These are phyloP conservation scores for Caenorhabditis briggsae DNA, from an alignment of 1,140 invertebrate genomes.

Conservation along the genomic window DNA sequence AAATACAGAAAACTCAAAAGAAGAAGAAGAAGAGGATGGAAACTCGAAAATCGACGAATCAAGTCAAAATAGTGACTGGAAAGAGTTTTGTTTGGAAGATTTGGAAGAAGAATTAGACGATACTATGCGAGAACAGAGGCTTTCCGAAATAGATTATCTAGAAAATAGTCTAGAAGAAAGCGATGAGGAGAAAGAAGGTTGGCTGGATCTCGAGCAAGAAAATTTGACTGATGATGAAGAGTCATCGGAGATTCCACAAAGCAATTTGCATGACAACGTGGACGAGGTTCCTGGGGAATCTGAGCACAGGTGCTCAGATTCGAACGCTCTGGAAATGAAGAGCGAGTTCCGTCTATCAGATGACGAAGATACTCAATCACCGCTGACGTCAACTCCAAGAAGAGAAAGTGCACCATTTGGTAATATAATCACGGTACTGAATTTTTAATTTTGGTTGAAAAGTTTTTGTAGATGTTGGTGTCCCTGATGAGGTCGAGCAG, in stretches of 20 bases:
- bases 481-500: neutral
- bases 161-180: neutral
- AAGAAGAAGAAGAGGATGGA: neutral
- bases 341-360: constrained; percentile 29
- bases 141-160: constrained; percentile 3
- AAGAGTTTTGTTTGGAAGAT: constrained; percentile 48
- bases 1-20: neutral
- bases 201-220: neutral
- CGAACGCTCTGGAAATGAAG: constrained; percentile 16
- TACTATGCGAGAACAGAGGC: neutral
- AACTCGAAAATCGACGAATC: neutral
- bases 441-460: neutral
- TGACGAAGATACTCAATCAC: neutral
- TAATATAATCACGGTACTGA: neutral
- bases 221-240: neutral
- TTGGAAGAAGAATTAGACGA: constrained; percentile 16
- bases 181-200: neutral
- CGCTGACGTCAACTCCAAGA: constrained; percentile 19
- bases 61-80: neutral
- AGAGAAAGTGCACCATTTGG: neutral
- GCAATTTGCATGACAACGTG: neutral
- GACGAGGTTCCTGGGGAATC: neutral
- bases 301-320: neutral
- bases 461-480: neutral
- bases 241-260: neutral